Base-by-base conservation (phyloP, 2,113 vertebrate genomes). In the Phocoena sinus region DNA sequence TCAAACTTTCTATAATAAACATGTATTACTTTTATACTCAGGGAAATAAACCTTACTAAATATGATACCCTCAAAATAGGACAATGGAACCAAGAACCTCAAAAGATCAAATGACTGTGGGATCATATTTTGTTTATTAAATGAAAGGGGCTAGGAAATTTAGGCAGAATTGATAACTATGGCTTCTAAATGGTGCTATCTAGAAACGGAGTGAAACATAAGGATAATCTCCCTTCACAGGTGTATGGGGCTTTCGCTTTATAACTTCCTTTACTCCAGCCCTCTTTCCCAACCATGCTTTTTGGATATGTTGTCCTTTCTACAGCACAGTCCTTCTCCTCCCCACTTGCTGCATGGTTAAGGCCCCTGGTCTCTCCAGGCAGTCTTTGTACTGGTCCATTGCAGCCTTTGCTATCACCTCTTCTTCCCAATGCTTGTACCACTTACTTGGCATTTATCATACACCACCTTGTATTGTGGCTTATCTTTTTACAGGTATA, bases 111-210 rank as follows among this genome's bases (percentile, higher is more conserved):
- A 23, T 36, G 67, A 88, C n/a, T 63, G 15, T 71, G 56, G 81
- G 91, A 63, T 38, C 8, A 50, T 56, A 95, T 58, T 56, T 86
- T 96, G 76, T 74, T 94, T 60, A 85, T 94, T 86, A 91, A 94
- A 90, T 58, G 79, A 41, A 79, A 41, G n/a, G 41, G 28, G 85
- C 15, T 31, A 96, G 23, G 53, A 93, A 58, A 91, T 93, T 74
- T 12, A 84, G 65, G 62, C n/a, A 96, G 85, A 81, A 74, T 6
- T 67, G 47, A 89, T 21, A 87, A 67, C 60, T 44, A 60, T 5
- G 44, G 47, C 44, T 83, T 94, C 82, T 87, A 53, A 73, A 68
- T 4, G 76, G 68, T 73, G 53, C 36, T 47, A 28, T 65, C 44
- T 90, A 26, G 53, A 77, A 90, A 93, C 21, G 17, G 36, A 74